phyloP scores from a whole-genome alignment of 2,888 invertebrate species.

The Nemotelus pantherinus region DNA sequence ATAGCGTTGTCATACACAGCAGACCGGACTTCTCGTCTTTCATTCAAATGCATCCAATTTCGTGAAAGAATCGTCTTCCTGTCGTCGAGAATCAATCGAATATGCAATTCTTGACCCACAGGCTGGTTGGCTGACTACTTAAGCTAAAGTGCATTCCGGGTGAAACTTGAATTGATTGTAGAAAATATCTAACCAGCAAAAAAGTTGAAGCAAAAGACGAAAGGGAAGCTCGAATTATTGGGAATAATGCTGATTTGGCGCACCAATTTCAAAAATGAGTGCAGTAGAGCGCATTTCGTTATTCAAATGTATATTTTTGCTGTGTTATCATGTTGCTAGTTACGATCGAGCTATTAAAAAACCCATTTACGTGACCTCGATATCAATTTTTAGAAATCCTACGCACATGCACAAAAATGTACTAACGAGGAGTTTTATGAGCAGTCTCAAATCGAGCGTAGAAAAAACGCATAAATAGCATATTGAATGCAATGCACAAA shows the following conservation, averaged over 20 bases:
- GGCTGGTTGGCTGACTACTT: too few relatives aligned
- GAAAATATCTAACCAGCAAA: background rate
- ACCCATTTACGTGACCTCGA: background rate
- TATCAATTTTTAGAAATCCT: background rate
- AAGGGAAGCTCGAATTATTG: background rate
- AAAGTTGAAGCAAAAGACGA: background rate
- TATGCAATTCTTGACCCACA: too few relatives aligned
- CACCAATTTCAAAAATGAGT: background rate
- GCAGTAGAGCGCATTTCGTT: too few relatives aligned
- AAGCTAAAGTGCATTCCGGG: background rate
- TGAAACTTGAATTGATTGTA: background rate
- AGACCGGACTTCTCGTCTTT: background rate
- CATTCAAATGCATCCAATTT: slow-evolving; percentile 12
- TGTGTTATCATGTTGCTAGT: background rate
- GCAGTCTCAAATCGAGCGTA: too few relatives aligned
- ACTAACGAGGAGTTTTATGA: too few relatives aligned
- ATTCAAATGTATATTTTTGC: background rate
- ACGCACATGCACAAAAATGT: background rate
- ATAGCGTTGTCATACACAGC: background rate
- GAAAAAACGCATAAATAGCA: too few relatives aligned
- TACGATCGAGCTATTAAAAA: background rate
- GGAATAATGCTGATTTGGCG: background rate
- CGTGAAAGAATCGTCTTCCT: slow-evolving; percentile 26
- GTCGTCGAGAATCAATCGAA: background rate
- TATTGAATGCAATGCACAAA: too few relatives aligned